A percentile compares a stretch with the other conserved stretches of the same genome.
These are phyloP conservation scores for Papilio protenor DNA, from an alignment of 2,888 invertebrate genomes.

Conservation along the genomic window DNA sequence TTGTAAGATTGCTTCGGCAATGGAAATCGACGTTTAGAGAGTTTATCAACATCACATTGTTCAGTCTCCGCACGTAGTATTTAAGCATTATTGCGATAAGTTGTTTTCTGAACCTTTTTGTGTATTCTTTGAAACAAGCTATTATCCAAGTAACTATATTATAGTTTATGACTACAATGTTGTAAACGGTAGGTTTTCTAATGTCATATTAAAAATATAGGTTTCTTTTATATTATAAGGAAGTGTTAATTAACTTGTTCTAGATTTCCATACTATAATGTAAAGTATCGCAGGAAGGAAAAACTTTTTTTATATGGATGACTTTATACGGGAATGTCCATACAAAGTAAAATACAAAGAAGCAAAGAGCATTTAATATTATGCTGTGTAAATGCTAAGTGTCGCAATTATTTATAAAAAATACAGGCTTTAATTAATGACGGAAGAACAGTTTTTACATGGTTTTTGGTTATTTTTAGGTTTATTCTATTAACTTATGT, in stretches of 20 bases:
- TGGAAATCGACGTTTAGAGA: not conserved
- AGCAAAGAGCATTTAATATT: too few relatives aligned
- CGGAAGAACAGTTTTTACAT: not conserved
- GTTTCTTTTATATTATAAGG: not conserved
- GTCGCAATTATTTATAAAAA: too few relatives aligned
- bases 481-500: not conserved
- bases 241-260: not conserved
- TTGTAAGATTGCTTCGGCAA: too few relatives aligned
- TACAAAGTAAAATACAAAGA: too few relatives aligned
- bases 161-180: too few relatives aligned
- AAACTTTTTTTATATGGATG: not conserved
- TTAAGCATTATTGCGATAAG: conserved; percentile 17
- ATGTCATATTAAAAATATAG: too few relatives aligned
- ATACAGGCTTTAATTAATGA: too few relatives aligned
- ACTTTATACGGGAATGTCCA: not conserved
- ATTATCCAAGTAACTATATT: not conserved
- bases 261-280: conserved; percentile 4
- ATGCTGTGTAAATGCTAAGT: too few relatives aligned
- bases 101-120: conserved; percentile 17
- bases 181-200: too few relatives aligned
- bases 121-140: not conserved
- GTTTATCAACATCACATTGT: conserved; percentile 32
- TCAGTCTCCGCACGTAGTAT: conserved; percentile 7
- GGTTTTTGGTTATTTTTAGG: not conserved
- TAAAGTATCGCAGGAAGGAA: not conserved